Evolutionary conservation across 2,113 vertebrate genomes (phyloP), one percentile per base, ranked within the genome.

Genomic region (Cettia cetti): DNA sequence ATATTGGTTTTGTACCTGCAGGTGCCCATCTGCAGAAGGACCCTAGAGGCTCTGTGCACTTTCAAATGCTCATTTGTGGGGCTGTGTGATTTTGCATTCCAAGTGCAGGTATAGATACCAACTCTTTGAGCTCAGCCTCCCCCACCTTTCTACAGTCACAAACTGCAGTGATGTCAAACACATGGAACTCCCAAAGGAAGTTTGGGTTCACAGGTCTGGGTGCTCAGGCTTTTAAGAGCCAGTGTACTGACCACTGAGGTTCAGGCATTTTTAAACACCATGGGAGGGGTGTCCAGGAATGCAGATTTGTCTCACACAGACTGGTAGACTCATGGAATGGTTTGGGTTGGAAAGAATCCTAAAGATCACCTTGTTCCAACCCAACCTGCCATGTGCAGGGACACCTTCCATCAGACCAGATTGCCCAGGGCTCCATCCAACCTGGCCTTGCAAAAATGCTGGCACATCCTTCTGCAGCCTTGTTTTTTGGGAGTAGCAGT

Each of bases 151-250:
- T 39, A 23, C n/a, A 26, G 35, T 4, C 80, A 42, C 2, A 2
- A 72, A 30, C n/a, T 4, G 2, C 1, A 2, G 56, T 8, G 13
- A 0, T 7, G 33, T 4, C 0, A 0, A 61, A 45, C 11, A 39
- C 6, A 2, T 10, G 4, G 49, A 65, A 37, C 16, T 53, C 54
- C 50, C 40, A 5, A 68, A 47, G n/a, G 47, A 15, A 42, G 13
- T 57, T 15, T 35, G 30, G 15, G 31, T 21, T 76, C 27, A 8
- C 16, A 19, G 76, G 8, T 56, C 63, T 50, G 40, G 40, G 6
- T 49, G 54, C 45, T 83, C n/a, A 54, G 37, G 1, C n/a, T 40
- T 86, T 37, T 11, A 39, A 47, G 44, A 44, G 24, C 33, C 50
- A 20, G 10, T 1, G 8, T 7, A 22, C 27, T 35, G 24, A 49